phyloP scores from a whole-genome alignment of 2,797 vertebrate genomes.

The Phataginus tetradactyla region DNA sequence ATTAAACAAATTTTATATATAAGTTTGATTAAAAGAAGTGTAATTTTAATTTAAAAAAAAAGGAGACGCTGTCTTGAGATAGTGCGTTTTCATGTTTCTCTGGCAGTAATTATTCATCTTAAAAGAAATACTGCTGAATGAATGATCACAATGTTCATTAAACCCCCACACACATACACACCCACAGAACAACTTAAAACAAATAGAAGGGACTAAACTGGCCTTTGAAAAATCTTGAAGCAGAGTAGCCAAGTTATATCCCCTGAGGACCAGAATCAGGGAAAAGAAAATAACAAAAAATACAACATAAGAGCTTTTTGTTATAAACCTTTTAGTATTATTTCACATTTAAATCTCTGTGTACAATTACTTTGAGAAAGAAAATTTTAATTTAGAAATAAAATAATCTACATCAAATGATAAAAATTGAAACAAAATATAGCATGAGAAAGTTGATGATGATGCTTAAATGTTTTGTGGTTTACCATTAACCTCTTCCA shows the following conservation, averaged over 20 bases:
- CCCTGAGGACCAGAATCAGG: background rate
- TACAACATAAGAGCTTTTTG: background rate
- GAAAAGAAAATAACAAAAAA: slow-evolving; percentile 48
- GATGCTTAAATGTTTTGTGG: background rate
- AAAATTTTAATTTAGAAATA: slow-evolving; percentile 51
- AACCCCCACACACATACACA: no score
- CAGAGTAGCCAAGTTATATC: background rate
- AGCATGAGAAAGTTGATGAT: background rate
- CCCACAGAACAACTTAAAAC: background rate
- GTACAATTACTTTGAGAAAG: slow-evolving; percentile 39
- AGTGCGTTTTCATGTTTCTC: slow-evolving; percentile 22
- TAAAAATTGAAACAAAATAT: background rate
- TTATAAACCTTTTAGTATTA: background rate
- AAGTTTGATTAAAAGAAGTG: slow-evolving; percentile 22
- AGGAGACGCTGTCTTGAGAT: background rate
- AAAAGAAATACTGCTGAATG: slow-evolving; percentile 32
- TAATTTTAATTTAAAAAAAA: slow-evolving; percentile 33
- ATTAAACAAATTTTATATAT: slow-evolving; percentile 47
- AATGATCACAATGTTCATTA: slow-evolving; percentile 26
- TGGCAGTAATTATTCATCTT: slow-evolving; percentile 36
- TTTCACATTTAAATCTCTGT: slow-evolving; percentile 44
- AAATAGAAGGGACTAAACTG: background rate
- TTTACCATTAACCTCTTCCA: background rate
- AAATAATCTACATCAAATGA: slow-evolving; percentile 40
- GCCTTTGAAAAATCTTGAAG: background rate